Conservation (phyloP, 2,797 vertebrate genomes). For the Siniperca scherzeri region DNA sequence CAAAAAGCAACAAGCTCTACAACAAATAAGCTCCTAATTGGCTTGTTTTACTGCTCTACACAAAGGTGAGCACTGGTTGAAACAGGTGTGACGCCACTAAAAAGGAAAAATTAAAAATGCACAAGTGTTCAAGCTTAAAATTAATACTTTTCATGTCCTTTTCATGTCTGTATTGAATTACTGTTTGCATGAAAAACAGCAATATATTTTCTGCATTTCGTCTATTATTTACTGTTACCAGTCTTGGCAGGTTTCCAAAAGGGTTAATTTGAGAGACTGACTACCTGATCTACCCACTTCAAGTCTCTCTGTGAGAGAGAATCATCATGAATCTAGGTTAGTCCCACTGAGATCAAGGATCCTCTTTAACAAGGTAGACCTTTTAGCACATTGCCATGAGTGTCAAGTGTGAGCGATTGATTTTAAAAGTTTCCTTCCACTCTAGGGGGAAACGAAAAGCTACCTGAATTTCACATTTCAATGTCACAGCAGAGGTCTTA, state of each 20-base stretch:
- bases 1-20: neutral
- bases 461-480: slow-evolving; percentile 2
- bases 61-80: neutral
- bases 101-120: neutral
- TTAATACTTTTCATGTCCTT: neutral
- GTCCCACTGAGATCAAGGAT: slow-evolving; percentile 51
- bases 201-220: neutral
- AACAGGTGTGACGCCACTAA: neutral
- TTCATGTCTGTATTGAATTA: neutral
- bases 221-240: slow-evolving; percentile 19
- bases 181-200: neutral
- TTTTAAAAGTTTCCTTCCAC: slow-evolving; percentile 13
- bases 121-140: neutral
- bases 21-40: neutral
- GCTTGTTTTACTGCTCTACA: neutral
- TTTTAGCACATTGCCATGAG: slow-evolving; percentile 10
- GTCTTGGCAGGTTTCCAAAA: slow-evolving; percentile 24
- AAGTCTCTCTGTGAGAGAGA: slow-evolving; percentile 15
- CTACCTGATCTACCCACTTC: slow-evolving; percentile 29
- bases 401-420: slow-evolving; percentile 26
- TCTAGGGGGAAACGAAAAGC: neutral
- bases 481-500: neutral
- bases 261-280: slow-evolving; percentile 30
- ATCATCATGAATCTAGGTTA: slow-evolving; percentile 53
- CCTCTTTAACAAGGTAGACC: slow-evolving; percentile 30